These are phyloP conservation scores for Rhynchopsitta pachyrhyncha DNA, from an alignment of 2,113 vertebrate genomes.

Conservation along the genomic window DNA sequence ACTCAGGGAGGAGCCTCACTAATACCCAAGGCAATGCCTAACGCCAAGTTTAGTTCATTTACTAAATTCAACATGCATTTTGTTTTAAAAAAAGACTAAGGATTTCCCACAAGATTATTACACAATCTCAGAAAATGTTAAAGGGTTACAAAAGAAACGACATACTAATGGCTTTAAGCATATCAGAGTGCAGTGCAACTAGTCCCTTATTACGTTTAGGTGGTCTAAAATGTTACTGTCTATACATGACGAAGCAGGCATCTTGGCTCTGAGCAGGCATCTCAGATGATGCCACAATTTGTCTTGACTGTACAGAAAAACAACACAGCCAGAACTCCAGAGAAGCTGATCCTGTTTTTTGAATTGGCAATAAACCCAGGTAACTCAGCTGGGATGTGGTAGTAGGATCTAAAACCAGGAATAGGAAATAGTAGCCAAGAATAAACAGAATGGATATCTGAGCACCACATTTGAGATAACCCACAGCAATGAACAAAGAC, in stretches of 20 bases:
- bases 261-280: not conserved
- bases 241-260: not conserved
- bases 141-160: not conserved
- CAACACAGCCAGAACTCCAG: not conserved
- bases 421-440: not conserved
- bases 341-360: not conserved
- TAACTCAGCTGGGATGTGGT: not conserved
- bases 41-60: not conserved
- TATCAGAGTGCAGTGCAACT: not conserved
- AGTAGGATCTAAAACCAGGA: not conserved
- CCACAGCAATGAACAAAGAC: not conserved
- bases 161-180: not conserved
- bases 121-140: not conserved
- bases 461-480: not conserved
- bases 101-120: not conserved
- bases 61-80: not conserved
- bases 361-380: not conserved
- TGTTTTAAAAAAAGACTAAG: not conserved
- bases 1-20: not conserved
- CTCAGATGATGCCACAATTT: not conserved
- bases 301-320: not conserved
- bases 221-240: not conserved
- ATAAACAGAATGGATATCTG: not conserved
- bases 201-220: not conserved
- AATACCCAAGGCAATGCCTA: accelerated